Evolutionary conservation across 1,140 invertebrate genomes (phyloP), one percentile per base, ranked within the genome.

Genomic region (Solenopsis invicta): DNA sequence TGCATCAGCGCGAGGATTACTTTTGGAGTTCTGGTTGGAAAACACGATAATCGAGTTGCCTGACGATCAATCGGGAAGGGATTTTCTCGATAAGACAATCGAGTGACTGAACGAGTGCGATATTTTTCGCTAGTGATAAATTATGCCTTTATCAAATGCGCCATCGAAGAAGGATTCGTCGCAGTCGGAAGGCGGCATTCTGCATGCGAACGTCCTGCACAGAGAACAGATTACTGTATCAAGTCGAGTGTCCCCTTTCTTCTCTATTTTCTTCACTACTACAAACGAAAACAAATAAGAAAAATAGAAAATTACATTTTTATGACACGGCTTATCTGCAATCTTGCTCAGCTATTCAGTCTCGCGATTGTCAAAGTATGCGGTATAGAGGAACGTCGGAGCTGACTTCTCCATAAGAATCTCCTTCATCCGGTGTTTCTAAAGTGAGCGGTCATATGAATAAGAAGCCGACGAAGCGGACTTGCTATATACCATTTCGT

Each of bases 221-320:
- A 6, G n/a, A 24, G 48, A 81, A 81, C 37, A 21, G 78, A 81
- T 85, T 85, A 85, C 62, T 34, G 61, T 67, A 85, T 66, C 82
- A 61, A 85, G 50, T 37, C 29, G 48, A 76, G 41, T 41, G 34
- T 69, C n/a, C 48, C 48, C 59, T 52, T 29, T 41, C 34, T 1
- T 21, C 13, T 1, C 13, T 9, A 13, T 52, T 16, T 16, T 2
- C 37, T 12, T 2, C 29, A 13, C 5, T 34, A 10, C 6, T 13
- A 3, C 1, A 0, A 67, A 77, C 61, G 48, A 59, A 66, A 69
- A 54, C 18, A 86, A 77, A 77, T 62, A 50, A 48, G 24, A 37
- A 59, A 67, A 67, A 86, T 61, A n/a, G 81, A 85, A 76, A 85
- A 86, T 82, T 82, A 61, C 77, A 74, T 64, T 82, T 87, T 87